Evolutionary conservation across 2,797 vertebrate species (phyloP).

Genomic region (Pteronotus mesoamericanus): DNA sequence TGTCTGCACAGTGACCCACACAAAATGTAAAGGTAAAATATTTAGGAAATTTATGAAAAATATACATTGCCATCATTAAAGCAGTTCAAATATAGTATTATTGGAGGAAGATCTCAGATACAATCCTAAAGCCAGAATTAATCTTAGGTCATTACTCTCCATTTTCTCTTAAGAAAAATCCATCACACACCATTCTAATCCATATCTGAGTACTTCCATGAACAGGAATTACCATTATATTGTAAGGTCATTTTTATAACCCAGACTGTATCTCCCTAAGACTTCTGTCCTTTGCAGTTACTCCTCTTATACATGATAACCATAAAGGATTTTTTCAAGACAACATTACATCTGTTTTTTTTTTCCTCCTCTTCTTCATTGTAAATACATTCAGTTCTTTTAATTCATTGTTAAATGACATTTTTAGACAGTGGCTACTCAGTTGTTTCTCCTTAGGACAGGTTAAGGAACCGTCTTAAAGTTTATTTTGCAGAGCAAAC

Average conservation of each 20-base stretch:
- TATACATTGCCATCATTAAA: background rate
- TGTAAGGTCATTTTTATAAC: background rate
- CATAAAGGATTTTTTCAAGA: background rate
- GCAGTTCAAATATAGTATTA: background rate
- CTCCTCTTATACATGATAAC: background rate
- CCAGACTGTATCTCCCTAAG: background rate
- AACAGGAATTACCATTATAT: background rate
- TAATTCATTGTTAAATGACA: background rate
- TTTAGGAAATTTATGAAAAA: background rate
- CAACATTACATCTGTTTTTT: background rate
- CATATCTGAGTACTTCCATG: background rate
- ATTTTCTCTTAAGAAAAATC: background rate
- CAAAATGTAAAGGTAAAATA: background rate
- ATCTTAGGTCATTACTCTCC: background rate
- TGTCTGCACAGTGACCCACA: background rate
- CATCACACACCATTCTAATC: background rate
- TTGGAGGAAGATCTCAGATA: background rate
- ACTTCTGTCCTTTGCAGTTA: background rate
- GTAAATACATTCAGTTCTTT: background rate
- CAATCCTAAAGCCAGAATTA: conserved; percentile 4
- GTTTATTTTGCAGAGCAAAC: background rate
- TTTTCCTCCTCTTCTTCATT: background rate
- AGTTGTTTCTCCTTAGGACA: background rate
- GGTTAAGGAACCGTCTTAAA: background rate
- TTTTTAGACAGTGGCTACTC: background rate